phyloP scores from a whole-genome alignment of 1,140 invertebrate genomes.

The Phymorhynchus buccinoides region DNA sequence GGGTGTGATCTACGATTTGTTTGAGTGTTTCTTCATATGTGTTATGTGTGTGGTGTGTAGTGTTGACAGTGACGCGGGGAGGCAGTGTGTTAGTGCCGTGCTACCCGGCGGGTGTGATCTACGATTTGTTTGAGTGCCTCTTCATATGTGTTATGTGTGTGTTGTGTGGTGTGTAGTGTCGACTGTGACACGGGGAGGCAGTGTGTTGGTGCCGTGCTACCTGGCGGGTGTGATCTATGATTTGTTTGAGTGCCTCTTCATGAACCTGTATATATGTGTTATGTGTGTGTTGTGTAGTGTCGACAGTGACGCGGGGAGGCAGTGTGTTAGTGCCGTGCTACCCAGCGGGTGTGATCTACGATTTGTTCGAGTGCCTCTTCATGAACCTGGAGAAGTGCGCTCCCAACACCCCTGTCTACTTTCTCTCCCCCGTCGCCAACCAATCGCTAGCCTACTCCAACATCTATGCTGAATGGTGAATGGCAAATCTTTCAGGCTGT shows the following conservation, averaged over 20 bases:
- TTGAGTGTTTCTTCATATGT: no score
- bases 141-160: no score
- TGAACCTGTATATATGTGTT: constrained; percentile 93
- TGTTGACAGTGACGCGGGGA: no score
- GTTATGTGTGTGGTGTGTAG: no score
- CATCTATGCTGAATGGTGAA: constrained; percentile 95
- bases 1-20: no score
- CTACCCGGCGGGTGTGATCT: no score
- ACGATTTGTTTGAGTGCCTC: no score
- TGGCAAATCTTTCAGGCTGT: not conserved
- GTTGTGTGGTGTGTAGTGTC: constrained; percentile 71
- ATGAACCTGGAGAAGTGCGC: constrained; percentile 90
- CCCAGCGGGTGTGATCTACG: constrained; percentile 96
- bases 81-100: no score
- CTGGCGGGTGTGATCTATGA: constrained; percentile 97
- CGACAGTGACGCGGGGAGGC: constrained; percentile 85
- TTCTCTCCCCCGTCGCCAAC: constrained; percentile 96
- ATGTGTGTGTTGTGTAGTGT: constrained; percentile 70
- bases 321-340: constrained; percentile 97
- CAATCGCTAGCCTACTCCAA: constrained; percentile 95
- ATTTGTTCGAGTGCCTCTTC: constrained; percentile 96
- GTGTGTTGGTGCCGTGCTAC: constrained; percentile 96
- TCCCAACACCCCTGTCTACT: constrained; percentile 92
- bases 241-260: constrained; percentile 95
- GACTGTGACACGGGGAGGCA: constrained; percentile 86